Base-by-base conservation (phyloP, 2,888 invertebrate genomes). In the Euplagia quadripunctaria region DNA sequence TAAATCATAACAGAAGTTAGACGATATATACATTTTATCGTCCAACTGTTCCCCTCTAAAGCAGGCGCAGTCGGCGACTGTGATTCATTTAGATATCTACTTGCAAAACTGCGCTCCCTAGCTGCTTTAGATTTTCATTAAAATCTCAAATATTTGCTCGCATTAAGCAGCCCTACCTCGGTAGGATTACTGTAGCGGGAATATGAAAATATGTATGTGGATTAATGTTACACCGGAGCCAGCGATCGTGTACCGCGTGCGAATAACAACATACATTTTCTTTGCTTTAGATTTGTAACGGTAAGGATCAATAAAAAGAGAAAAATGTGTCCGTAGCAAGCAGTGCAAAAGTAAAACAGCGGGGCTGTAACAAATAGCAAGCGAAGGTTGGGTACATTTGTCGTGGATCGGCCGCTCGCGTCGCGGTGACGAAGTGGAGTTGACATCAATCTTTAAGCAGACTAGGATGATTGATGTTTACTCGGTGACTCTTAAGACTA, bases 1-100 rank as follows among this genome's bases (percentile, higher is more conserved):
- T 94, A 93, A 93, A 93, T 93, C 92, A 94, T 92, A 93, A 91
- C 92, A 91, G 89, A 92, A 94, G 92, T 94, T 92, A 91, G 90
- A 87, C 90, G 90, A 93, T 93, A 93, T 92, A 93, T 93, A 91
- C 93, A 94, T 93, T 94, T 93, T 91, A 92, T 92, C 88, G 90
- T 88, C 88, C 88, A 90, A 92, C 90, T 89, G 90, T 86, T 89
- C 87, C 89, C 88, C 88, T 82, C 76, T 69, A 72, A 83, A 86
- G 85, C 85, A 86, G 88, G 89, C 88, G 87, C 87, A 91, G 87
- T 88, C 87, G 85, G 84, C 82, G 83, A 87, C 88, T 87, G 88
- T 92, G 92, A 94, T 94, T 94, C 94, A 93, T 94, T 94, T 90
- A 90, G 89, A 89, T 89, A 88, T 90, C 90, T 91, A 90, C 89